phyloP scores from a whole-genome alignment of 1,140 invertebrate species.

The Euwallacea fornicatus region DNA sequence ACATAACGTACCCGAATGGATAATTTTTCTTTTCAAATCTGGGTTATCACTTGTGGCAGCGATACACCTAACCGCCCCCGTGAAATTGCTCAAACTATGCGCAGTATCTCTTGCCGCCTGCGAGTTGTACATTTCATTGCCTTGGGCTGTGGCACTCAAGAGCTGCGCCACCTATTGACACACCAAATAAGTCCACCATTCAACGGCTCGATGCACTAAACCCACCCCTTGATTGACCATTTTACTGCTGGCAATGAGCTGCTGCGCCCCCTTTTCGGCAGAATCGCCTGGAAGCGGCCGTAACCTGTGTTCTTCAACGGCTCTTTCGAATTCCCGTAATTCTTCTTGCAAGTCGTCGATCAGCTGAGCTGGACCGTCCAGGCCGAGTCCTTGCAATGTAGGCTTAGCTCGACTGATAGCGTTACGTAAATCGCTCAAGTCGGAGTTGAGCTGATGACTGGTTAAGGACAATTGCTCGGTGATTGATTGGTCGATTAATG shows the following conservation, averaged over 20 bases:
- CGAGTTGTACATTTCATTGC: conserved; percentile 82
- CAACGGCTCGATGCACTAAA: too few relatives aligned
- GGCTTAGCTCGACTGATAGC: conserved; percentile 83
- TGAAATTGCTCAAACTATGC: conserved; percentile 71
- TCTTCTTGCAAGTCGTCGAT: conserved; percentile 80
- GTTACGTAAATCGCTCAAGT: conserved; percentile 74
- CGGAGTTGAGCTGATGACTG: conserved; percentile 73
- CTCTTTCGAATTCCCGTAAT: conserved; percentile 76
- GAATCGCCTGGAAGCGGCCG: conserved; percentile 86
- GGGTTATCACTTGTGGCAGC: conserved; percentile 65
- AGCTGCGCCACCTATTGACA: conserved; percentile 69
- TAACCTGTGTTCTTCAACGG: conserved; percentile 70
- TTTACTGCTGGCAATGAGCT: conserved; percentile 70
- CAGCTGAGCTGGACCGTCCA: conserved; percentile 80
- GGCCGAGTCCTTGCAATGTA: conserved; percentile 79
- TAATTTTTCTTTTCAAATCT: conserved; percentile 65
- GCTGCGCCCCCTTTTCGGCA: conserved; percentile 72
- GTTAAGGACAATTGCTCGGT: conserved; percentile 63
- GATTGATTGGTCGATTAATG: conserved; percentile 73
- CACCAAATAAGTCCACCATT: not conserved
- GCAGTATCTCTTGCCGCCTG: conserved; percentile 81
- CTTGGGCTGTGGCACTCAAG: conserved; percentile 81
- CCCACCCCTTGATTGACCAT: conserved; percentile 60
- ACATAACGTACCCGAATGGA: conserved; percentile 62
- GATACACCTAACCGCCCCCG: conserved; percentile 66